Evolutionary conservation across 1,140 invertebrate species (phyloP), one percentile per base, ranked within the genome.

Genomic region (Sarcophaga bullata): DNA sequence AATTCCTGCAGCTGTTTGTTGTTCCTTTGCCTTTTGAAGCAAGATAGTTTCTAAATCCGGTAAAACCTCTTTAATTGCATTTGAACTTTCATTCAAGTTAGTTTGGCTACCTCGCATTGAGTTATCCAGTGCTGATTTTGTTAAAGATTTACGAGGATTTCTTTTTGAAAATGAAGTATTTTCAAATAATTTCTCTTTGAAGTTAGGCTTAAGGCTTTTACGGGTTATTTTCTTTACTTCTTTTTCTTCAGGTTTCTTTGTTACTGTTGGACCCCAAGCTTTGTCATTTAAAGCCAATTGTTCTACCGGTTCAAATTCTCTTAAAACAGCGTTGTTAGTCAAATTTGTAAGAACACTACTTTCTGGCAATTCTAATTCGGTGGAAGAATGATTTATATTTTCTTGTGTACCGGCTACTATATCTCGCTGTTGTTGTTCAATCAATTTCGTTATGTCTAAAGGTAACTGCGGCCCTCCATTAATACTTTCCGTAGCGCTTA

Each of bases 111-210:
- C 11, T 9, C 19, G 52, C 49, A 17, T n/a, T 11, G 78, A 82
- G 0, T 80, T 62, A 80, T 85, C 86, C 9, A 82, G 17, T 0
- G 84, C 80, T n/a, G 49, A 81, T 9, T 85, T 83, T 6, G 92
- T 90, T n/a, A 93, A 83, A 0, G 93, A 93, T 89, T 96, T 96
- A 86, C 95, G 92, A 13, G 95, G 95, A 91, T 96, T 96, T 83
- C 95, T 91, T 86, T 95, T 94, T 37, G 92, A 91, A 89, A 95
- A 94, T 86, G 85, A 19, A 81, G 93, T 91, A 68, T 92, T 92
- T 58, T 93, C 91, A 90, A 96, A 96, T 80, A 95, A 90, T 87
- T 96, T 95, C 86, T 82, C 84, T 82, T 84, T 94, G 1, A 89
- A 80, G 47, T 87, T 90, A 0, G 89, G 73, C 75, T 86, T 88